phyloP scores from a whole-genome alignment of 2,113 vertebrate species.

The Hippocampus guttulatus region DNA sequence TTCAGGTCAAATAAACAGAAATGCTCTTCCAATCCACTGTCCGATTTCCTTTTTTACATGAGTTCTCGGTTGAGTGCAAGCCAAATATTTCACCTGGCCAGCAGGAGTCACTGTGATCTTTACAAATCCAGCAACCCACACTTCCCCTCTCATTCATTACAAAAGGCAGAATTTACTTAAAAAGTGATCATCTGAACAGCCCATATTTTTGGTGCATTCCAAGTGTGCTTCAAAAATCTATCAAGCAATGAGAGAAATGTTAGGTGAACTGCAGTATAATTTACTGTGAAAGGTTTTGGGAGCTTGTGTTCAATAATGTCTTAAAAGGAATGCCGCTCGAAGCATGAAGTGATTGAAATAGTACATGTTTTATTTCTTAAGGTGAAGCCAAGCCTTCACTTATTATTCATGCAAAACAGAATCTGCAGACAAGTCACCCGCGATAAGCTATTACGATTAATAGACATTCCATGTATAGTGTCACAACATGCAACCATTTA shows the following conservation, averaged over 20 bases:
- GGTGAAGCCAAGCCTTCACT: background rate
- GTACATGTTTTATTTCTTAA: conserved; percentile 1
- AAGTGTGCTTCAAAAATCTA: conserved; percentile 8
- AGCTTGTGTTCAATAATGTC: conserved; percentile 8
- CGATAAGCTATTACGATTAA: conserved; percentile 16
- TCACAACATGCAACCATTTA: background rate
- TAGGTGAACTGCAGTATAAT: conserved; percentile 8
- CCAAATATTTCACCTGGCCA: conserved; percentile 55
- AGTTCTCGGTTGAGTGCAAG: conserved; percentile 9
- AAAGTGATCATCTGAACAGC: conserved; percentile 24
- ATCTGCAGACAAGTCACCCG: conserved; percentile 1
- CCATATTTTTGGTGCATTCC: conserved; percentile 15
- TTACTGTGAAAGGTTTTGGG: conserved; percentile 9
- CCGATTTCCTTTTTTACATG: background rate
- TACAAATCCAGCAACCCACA: conserved; percentile 36
- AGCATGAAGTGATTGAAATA: conserved; percentile 10
- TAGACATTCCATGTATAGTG: conserved; percentile 11
- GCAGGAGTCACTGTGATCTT: conserved; percentile 75
- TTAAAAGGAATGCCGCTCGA: conserved; percentile 14
- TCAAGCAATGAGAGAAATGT: conserved; percentile 11
- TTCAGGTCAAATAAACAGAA: conserved; percentile 15
- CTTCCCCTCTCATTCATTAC: conserved; percentile 14
- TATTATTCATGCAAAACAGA: conserved; percentile 10
- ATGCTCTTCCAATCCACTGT: background rate
- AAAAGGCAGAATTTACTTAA: conserved; percentile 10